Percentiles rank a stretch among this genome's conserved stretches.
Conservation (phyloP, 2,113 vertebrate genomes). For the Excalfactoria chinensis region DNA sequence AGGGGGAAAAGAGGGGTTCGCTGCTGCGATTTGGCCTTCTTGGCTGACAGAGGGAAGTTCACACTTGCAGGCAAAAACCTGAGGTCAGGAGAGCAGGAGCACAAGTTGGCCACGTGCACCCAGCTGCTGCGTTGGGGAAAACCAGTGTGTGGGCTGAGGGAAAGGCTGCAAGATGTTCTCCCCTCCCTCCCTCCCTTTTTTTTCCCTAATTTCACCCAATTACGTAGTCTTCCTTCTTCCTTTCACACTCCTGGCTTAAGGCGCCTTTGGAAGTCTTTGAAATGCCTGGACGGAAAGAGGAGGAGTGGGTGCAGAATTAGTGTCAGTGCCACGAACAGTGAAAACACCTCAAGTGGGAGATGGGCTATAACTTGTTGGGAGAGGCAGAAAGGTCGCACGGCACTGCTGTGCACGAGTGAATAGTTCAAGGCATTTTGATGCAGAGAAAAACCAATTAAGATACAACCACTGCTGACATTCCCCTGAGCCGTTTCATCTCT, state of each 20-base stretch:
- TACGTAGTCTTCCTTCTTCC: not conserved
- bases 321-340: not conserved
- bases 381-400: conserved; percentile 33
- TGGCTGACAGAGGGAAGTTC: not conserved
- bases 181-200: not conserved
- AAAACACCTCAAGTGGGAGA: not conserved
- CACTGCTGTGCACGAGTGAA: conserved; percentile 37
- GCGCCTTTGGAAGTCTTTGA: not conserved
- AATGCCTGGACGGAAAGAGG: not conserved
- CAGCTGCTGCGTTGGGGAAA: not conserved
- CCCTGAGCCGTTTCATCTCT: conserved; percentile 53
- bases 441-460: conserved; percentile 65
- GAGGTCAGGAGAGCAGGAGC: not conserved
- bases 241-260: not conserved
- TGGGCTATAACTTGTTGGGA: conserved; percentile 6
- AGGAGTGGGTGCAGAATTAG: not conserved
- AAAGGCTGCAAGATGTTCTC: not conserved
- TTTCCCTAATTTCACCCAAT: not conserved
- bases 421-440: conserved; percentile 40
- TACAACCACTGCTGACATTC: conserved; percentile 51
- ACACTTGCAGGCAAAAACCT: not conserved
- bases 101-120: not conserved
- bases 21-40: not conserved
- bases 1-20: not conserved
- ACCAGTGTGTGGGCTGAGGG: not conserved